Base-by-base conservation (phyloP, 2,888 invertebrate genomes). In the Agriopis leucophaearia region DNA sequence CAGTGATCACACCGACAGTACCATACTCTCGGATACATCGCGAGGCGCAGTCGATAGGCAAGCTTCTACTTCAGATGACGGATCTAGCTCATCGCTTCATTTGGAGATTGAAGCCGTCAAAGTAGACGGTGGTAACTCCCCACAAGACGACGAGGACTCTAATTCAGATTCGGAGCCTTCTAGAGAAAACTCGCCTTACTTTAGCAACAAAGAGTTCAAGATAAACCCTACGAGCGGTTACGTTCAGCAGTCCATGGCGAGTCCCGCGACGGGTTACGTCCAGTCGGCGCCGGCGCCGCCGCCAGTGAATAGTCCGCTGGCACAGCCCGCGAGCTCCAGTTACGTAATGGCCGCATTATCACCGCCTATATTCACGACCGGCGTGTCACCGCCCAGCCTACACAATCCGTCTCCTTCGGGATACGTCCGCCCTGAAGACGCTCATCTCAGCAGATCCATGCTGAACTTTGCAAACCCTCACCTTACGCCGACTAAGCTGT, bases 1-100 rank as follows among this genome's bases (percentile, higher is more conserved):
- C 47, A 93, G 92, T 80, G 91, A 93, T 66, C 91, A 90, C 62
- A 94, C 94, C 9, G 91, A 93, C 67, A 94, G 92, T 74, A 94
- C 94, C 4, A 92, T 84, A n/a, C 71, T 94, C n/a, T 94, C 94
- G 8, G 90, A 93, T 48, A 85, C 84, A 0, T 92, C 92, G 8
- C 84, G 84, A 68, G 89, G 82, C 3, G 81, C 85, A 6, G 78
- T 88, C 2, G 92, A 91, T n/a, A 83, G 90, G 71, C 92, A 91
- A 73, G 81, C 82, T 12, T 92, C 92, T 12, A 86, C 88, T 13
- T 92, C 92, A 15, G 94, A 92, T 73, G 90, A 91, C 47, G 86
- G 89, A 55, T 94, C 94, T 0, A 85, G 88, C 75, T 88, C 94
- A 0, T 94, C 94, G 2, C 77, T 92, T 59, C 87, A 85, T 67